phyloP scores from a whole-genome alignment of 1,140 invertebrate genomes.

The Matsumurasca onukii region DNA sequence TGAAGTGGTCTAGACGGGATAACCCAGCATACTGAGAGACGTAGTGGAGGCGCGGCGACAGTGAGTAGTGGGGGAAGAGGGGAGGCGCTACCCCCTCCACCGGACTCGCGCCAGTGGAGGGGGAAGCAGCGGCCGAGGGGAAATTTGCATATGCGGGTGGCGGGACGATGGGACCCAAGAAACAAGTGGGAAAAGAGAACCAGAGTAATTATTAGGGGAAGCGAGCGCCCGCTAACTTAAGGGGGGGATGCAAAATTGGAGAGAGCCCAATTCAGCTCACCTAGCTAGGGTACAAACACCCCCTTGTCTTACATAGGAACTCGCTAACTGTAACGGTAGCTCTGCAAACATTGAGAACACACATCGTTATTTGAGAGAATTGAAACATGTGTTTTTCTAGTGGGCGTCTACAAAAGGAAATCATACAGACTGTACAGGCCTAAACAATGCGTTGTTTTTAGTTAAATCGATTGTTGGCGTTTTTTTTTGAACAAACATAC shows the following conservation, averaged over 20 bases:
- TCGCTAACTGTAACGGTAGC: too few species aligned
- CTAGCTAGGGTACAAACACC: neutral
- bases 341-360: too few species aligned
- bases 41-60: neutral
- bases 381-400: too few species aligned
- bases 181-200: slow-evolving; percentile 23
- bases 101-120: neutral
- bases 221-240: too few species aligned
- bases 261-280: neutral
- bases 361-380: too few species aligned
- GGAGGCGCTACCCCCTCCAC: slow-evolving; percentile 18
- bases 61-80: neutral
- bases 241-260: slow-evolving; percentile 13
- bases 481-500: too few species aligned
- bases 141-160: slow-evolving; percentile 25
- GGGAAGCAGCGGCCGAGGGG: neutral
- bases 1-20: neutral
- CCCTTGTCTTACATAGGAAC: neutral
- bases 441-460: too few species aligned
- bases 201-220: slow-evolving; percentile 13
- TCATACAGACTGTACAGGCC: too few species aligned
- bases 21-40: slow-evolving; percentile 16
- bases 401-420: too few species aligned
- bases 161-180: neutral
- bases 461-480: too few species aligned